A percentile compares a stretch with the other conserved stretches of the same genome.
Evolutionary conservation across 1,140 invertebrate genomes (phyloP).

Genomic region (Idris sp.): DNA sequence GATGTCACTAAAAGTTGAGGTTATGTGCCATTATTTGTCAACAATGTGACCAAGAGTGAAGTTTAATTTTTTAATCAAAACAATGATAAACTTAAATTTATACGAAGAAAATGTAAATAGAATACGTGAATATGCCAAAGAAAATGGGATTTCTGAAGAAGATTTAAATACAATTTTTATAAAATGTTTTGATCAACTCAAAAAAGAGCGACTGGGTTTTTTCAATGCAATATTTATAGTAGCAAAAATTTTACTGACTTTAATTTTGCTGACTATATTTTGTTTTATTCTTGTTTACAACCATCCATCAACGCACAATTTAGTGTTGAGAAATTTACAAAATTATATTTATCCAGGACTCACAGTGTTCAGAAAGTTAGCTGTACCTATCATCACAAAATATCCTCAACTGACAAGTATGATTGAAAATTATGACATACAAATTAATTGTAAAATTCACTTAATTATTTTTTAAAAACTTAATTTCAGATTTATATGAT

Average conservation of each 20-base stretch:
- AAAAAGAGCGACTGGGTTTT: slow-evolving; percentile 62
- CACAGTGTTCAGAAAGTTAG: slow-evolving; percentile 80
- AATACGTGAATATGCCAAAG: slow-evolving; percentile 67
- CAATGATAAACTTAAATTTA: slow-evolving; percentile 61
- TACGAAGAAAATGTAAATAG: slow-evolving; percentile 67
- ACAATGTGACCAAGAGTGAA: slow-evolving; percentile 11
- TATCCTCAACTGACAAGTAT: slow-evolving; percentile 83
- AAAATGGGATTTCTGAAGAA: slow-evolving; percentile 75
- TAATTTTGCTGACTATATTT: slow-evolving; percentile 54
- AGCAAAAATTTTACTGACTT: slow-evolving; percentile 34
- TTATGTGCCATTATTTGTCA: slow-evolving; percentile 38
- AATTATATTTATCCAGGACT: slow-evolving; percentile 85
- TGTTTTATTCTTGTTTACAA: slow-evolving; percentile 69
- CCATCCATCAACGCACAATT: slow-evolving; percentile 78
- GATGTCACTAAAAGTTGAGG: slow-evolving; percentile 20
- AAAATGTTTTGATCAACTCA: slow-evolving; percentile 75
- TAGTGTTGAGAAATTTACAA: slow-evolving; percentile 82
- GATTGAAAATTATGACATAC: too few relatives aligned
- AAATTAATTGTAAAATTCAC: too few relatives aligned
- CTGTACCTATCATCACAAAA: slow-evolving; percentile 81
- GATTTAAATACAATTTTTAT: slow-evolving; percentile 79
- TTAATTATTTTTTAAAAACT: too few relatives aligned
- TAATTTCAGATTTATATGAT: slow-evolving; percentile 84
- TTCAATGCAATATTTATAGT: slow-evolving; percentile 24
- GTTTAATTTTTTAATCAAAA: background rate